These are phyloP conservation scores for Hippocampus barbouri DNA, from an alignment of 2,113 vertebrate species.

Conservation along the genomic window DNA sequence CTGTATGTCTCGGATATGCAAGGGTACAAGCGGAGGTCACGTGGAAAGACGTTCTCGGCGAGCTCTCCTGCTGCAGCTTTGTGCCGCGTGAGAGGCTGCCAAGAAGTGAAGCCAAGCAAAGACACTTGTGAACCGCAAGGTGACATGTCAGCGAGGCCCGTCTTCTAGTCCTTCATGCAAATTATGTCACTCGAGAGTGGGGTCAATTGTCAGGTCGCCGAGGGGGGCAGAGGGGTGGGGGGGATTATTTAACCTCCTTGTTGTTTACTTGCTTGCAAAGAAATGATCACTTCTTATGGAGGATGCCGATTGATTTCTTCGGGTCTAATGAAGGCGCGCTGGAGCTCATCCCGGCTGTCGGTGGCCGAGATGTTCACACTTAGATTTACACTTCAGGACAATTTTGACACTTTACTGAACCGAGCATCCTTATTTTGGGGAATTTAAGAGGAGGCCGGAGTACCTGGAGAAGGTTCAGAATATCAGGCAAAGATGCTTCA, in stretches of 20 bases:
- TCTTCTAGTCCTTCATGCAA: not conserved
- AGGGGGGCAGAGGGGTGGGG: accelerated
- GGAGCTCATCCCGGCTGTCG: too few species aligned
- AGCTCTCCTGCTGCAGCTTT: not conserved
- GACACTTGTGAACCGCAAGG: not conserved
- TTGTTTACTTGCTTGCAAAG: not conserved
- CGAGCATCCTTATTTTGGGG: too few species aligned
- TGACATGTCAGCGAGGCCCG: not conserved
- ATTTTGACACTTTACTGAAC: too few species aligned
- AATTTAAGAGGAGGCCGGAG: too few species aligned
- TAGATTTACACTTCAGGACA: too few species aligned
- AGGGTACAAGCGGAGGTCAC: not conserved
- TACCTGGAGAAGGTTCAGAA: too few species aligned
- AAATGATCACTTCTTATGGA: too few species aligned
- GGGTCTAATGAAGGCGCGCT: too few species aligned
- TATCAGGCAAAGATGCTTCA: too few species aligned
- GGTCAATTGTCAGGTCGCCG: not conserved
- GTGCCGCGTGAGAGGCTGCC: not conserved
- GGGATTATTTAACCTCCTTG: not conserved
- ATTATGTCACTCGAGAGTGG: not conserved
- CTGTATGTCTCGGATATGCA: too few species aligned
- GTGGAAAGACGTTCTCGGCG: not conserved
- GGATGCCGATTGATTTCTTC: too few species aligned
- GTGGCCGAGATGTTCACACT: too few species aligned
- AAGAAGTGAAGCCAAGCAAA: not conserved